phyloP scores from a whole-genome alignment of 1,140 invertebrate species.

The Lucilia cuprina region DNA sequence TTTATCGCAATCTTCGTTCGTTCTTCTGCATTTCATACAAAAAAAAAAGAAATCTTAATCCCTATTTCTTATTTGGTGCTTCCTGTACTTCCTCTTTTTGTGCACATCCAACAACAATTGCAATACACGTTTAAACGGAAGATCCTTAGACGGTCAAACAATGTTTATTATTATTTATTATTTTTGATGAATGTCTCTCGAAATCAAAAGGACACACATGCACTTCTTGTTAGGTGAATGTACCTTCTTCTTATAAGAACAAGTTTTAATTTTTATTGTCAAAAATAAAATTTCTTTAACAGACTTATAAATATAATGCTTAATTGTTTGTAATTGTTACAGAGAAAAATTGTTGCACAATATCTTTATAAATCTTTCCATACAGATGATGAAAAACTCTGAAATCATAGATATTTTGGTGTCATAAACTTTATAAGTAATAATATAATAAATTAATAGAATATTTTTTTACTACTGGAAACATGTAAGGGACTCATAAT shows the following conservation, averaged over 20 bases:
- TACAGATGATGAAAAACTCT: too few relatives aligned
- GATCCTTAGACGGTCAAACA: constrained; percentile 31
- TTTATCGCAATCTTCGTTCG: constrained; percentile 16
- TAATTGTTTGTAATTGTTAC: too few relatives aligned
- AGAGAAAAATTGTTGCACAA: too few relatives aligned
- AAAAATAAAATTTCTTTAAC: too few relatives aligned
- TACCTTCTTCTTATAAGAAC: neutral
- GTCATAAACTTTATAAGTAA: too few relatives aligned
- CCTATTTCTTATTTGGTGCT: constrained; percentile 25
- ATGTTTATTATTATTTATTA: neutral
- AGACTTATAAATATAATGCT: too few relatives aligned
- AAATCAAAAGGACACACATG: neutral
- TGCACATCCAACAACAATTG: neutral
- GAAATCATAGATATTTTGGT: too few relatives aligned
- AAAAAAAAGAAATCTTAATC: constrained; percentile 16
- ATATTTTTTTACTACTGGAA: too few relatives aligned
- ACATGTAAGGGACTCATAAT: too few relatives aligned
- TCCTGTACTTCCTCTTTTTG: constrained; percentile 24
- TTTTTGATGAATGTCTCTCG: neutral
- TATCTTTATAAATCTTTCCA: too few relatives aligned
- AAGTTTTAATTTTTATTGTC: neutral
- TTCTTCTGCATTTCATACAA: neutral
- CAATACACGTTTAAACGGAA: neutral
- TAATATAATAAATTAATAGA: too few relatives aligned
- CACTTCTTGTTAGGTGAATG: neutral